phyloP scores from a whole-genome alignment of 2,113 vertebrate genomes.

The Chaenogobius annularis region DNA sequence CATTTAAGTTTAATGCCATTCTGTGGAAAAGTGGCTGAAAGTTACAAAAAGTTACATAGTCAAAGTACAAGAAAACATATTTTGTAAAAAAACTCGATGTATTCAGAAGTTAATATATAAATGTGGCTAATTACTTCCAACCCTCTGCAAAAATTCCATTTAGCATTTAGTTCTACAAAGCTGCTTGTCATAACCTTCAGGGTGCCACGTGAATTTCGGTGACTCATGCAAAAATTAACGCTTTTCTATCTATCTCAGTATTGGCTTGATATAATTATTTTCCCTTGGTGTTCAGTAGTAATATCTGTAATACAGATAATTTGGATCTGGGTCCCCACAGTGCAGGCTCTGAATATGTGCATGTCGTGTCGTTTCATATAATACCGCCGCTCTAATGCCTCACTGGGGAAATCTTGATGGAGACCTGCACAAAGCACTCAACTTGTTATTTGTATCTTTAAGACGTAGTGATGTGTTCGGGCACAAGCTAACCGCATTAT shows the following conservation, averaged over 20 bases:
- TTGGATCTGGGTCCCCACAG: slow-evolving; percentile 24
- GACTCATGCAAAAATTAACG: background rate
- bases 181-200: background rate
- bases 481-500: background rate
- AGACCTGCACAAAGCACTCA: slow-evolving; percentile 29
- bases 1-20: too few relatives aligned
- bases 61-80: background rate
- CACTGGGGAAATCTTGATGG: slow-evolving; percentile 45
- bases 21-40: too few relatives aligned
- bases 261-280: slow-evolving; percentile 20
- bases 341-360: slow-evolving; percentile 17
- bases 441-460: slow-evolving; percentile 37
- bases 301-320: slow-evolving; percentile 54
- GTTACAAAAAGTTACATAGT: too few relatives aligned
- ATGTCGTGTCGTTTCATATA: slow-evolving; percentile 32
- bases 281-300: slow-evolving; percentile 34
- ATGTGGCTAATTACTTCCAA: background rate
- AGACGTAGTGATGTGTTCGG: background rate
- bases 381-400: slow-evolving; percentile 32
- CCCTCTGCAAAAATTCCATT: background rate
- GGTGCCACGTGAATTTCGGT: background rate
- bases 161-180: background rate
- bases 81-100: background rate
- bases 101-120: background rate
- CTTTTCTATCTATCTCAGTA: background rate